Evolutionary conservation across 2,113 vertebrate species (phyloP), one percentile per base, ranked within the genome.

Genomic region (Xyliphius kryptos): DNA sequence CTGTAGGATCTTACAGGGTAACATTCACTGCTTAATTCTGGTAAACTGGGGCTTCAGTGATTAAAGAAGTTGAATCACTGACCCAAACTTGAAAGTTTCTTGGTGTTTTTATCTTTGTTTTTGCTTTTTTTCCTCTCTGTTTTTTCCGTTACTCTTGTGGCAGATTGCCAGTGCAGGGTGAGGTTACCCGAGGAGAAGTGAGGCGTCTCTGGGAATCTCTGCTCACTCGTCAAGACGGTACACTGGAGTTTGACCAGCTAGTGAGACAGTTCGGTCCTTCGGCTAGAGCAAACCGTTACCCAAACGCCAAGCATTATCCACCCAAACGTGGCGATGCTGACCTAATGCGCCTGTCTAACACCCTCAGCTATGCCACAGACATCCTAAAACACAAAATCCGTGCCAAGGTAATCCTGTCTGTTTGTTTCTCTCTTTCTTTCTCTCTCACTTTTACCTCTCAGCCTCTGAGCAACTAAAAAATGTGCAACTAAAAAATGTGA

Each of bases 161-260:
- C 71, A 84, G 76, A 56, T 86, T 85, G 79, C 67, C 82, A 19
- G 72, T 76, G 57, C 74, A 74, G 66, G 74, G 73, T 70, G 81
- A 86, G 84, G 77, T 80, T 72, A 79, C 74, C 44, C n/a, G 67
- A 38, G 79, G 37, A 16, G 60, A 85, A 69, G 74, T 80, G 63
- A 57, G 72, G 64, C 82, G 69, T 71, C 79, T 79, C 64, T 78
- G 77, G 77, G 66, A 70, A 63, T 80, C 75, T 74, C 67, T 85
- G 66, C 79, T 87, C 76, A 82, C 67, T 63, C 77, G 83, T 54
- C 82, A 78, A 63, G 72, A 76, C 3, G 70, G 74, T 49, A 78
- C 71, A 16, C 21, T 84, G 57, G 79, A 70, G 75, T 85, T 88
- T 76, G 65, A 74, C 73, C 82, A 86, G 61, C 81, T 86, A 71